phyloP scores from a whole-genome alignment of 1,140 invertebrate species.

The Microplitis mediator region DNA sequence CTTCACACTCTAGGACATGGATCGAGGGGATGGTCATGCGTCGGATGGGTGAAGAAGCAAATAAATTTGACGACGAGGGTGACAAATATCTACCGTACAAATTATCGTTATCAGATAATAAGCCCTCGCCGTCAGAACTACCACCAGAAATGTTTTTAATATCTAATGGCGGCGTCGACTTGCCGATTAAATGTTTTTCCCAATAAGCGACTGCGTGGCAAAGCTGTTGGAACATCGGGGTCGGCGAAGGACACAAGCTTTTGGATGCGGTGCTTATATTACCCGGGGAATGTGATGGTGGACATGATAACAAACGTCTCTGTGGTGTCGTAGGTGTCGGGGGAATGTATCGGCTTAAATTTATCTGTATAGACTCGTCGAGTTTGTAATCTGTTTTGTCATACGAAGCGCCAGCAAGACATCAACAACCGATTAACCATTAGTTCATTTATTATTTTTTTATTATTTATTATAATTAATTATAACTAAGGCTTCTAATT shows the following conservation, averaged over 20 bases:
- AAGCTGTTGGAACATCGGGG: conserved; percentile 65
- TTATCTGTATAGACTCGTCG: conserved; percentile 35
- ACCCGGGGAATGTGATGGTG: conserved; percentile 40
- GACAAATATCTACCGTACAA: conserved; percentile 17
- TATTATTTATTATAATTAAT: too few species aligned
- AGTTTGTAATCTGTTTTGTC: conserved; percentile 31
- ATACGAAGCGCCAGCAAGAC: too few species aligned
- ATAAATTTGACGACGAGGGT: conserved; percentile 7
- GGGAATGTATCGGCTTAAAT: conserved; percentile 48
- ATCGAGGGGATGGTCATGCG: conserved; percentile 54
- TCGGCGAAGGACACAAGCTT: conserved; percentile 56
- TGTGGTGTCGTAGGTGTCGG: conserved; percentile 49
- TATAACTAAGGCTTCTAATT: too few species aligned
- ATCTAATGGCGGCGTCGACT: conserved; percentile 42
- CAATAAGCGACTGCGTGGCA: conserved; percentile 63
- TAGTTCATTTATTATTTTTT: too few species aligned
- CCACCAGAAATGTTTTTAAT: conserved; percentile 24
- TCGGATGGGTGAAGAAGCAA: conserved; percentile 19
- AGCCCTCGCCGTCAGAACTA: conserved; percentile 29
- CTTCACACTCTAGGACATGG: conserved; percentile 52
- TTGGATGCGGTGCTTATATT: conserved; percentile 26
- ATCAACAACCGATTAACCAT: too few species aligned
- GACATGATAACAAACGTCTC: conserved; percentile 51
- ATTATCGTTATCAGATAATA: conserved; percentile 13
- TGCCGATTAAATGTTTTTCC: conserved; percentile 55